Base-by-base conservation (phyloP, 2,797 vertebrate genomes). In the Hydrophis major region DNA sequence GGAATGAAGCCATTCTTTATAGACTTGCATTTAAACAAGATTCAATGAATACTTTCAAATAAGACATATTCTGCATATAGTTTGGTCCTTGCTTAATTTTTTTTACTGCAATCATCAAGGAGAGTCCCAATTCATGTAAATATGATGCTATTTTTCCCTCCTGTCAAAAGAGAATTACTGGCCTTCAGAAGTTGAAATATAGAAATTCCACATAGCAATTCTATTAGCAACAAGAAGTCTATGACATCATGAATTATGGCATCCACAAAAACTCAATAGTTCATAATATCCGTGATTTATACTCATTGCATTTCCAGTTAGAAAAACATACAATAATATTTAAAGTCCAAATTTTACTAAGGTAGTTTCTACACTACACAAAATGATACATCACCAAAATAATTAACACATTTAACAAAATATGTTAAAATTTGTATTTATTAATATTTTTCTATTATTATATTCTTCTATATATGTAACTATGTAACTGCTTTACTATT, bases 11-110 rank as follows among this genome's bases (percentile, higher is more conserved):
- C 92, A 93, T 69, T 94, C 32, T 12, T 86, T 88, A 91, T 61
- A n/a, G 93, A 92, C 87, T 96, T 94, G 93, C 28, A 47, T 90
- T 90, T 92, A 93, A 91, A 18, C 53, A 83, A 18, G 74, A 91
- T 50, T 42, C 83, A 63, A 18, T 88, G 59, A 93, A 94, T 93
- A 53, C n/a, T 92, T 89, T 55, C 74, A 57, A 89, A n/a, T 57
- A 74, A 27, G 27, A 18, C 11, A 60, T 32, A 69, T 32, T n/a
- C 16, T 6, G 13, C 42, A 78, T 13, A 89, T 83, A 32, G 22
- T 89, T 89, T 61, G 42, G 32, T 89, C 66, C 91, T 55, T 61
- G 42, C 16, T 89, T 86, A 63, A 20, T 47, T 89, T 92, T 63
- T 63, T 88, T 92, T 92, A 89, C 50, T 92, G 57, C 50, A 86